phyloP scores from a whole-genome alignment of 2,797 vertebrate species.

The Paramormyrops hopkinsi region DNA sequence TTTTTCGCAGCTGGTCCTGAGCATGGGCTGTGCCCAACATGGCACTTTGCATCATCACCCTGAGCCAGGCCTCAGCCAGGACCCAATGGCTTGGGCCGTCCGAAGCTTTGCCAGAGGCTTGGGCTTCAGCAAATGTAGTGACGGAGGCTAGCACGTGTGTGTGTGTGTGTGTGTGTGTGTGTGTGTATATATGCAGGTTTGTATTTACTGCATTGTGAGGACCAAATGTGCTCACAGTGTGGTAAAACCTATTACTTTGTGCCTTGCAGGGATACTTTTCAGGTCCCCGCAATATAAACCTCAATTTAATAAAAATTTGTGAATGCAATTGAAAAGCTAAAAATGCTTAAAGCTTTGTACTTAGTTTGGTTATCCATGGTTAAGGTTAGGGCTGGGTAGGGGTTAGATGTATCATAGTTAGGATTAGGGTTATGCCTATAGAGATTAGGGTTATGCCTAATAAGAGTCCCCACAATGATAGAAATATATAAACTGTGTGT shows the following conservation, averaged over 20 bases:
- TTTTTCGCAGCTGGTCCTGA: not conserved
- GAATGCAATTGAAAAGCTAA: not conserved
- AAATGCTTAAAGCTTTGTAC: not conserved
- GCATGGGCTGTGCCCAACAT: not conserved
- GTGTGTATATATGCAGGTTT: not conserved
- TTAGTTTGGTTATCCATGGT: not conserved
- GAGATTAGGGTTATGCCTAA: too few species aligned
- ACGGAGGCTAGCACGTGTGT: not conserved
- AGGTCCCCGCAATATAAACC: not conserved
- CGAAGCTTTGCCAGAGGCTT: not conserved
- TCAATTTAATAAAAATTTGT: not conserved
- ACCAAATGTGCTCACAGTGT: too few species aligned
- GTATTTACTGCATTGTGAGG: too few species aligned
- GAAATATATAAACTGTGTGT: not conserved
- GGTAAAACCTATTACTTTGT: too few species aligned
- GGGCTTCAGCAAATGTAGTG: not conserved
- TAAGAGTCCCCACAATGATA: too few species aligned
- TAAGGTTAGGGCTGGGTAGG: not conserved
- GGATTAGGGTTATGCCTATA: not conserved
- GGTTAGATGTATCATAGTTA: not conserved
- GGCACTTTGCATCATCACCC: not conserved
- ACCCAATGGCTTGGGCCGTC: not conserved
- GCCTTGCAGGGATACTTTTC: not conserved
- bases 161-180: not conserved
- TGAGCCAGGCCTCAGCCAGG: not conserved